Evolutionary conservation across 2,113 vertebrate genomes (phyloP), one percentile per base, ranked within the genome.

Genomic region (Myotis davidii): DNA sequence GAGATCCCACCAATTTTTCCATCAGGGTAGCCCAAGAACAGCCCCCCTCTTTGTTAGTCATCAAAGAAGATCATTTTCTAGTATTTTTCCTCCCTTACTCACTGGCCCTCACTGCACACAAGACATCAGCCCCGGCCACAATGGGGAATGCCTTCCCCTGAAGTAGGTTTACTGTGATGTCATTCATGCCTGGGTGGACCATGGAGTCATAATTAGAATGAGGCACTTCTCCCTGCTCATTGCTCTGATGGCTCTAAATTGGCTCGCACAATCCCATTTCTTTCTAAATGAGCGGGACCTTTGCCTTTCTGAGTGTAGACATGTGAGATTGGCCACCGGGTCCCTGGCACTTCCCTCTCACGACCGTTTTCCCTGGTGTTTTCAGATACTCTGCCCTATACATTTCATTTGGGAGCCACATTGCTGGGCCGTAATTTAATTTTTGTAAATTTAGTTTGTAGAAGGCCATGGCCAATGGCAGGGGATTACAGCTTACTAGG

Each of bases 361-460:
- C 37, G 37, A 77, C 69, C 45, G 2, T 73, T 94, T 94, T 86
- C 83, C 94, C 95, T 88, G 18, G 39, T 87, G 91, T 91, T 72
- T 91, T 88, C 88, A 91, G 91, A 88, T 94, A 59, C 76, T 94
- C 92, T 86, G 70, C 37, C 84, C 83, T 88, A 59, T 86, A 29
- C 64, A 48, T 96, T 95, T 98, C 96, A 94, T 92, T 94, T 81
- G 7, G 79, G 94, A 96, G 78, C 52, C 23, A 21, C 72, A 45
- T 64, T n/a, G 94, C 85, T 95, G 56, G 85, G 87, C 56, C 92
- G 92, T 97, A 94, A 97, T 97, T 97, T 97, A 94, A 94, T 95
- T 96, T 97, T 94, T 95, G 94, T 97, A 97, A 97, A 97, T 97
- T 96, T 97, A 96, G 94, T 85, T 79, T 89, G 69, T 23, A 84